Percentiles rank a stretch among this genome's conserved stretches.
Evolutionary conservation across 2,113 vertebrate genomes (phyloP).

Genomic region (Chloebia gouldiae): DNA sequence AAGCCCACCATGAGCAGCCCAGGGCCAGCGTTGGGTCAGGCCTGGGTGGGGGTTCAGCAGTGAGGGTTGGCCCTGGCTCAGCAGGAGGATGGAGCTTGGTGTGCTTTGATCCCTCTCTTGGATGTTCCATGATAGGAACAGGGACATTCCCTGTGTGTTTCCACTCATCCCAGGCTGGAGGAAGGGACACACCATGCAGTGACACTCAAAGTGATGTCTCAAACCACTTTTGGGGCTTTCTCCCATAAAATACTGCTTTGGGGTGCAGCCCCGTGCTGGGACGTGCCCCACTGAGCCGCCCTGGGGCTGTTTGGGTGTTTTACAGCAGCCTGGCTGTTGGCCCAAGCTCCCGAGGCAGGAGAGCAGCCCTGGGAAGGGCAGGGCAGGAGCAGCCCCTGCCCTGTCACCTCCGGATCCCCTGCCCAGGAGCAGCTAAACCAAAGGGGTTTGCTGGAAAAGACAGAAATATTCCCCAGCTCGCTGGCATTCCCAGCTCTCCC

Average conservation of each 20-base stretch:
- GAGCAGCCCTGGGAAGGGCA: background rate
- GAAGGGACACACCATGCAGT: background rate
- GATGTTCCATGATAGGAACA: fast-evolving
- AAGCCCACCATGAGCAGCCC: fast-evolving
- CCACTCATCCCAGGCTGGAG: background rate
- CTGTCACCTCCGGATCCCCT: background rate
- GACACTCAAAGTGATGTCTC: background rate
- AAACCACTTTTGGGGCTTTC: background rate
- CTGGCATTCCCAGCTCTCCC: background rate
- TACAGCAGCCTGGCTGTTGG: background rate
- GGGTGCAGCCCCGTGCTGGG: background rate
- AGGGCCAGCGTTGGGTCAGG: background rate
- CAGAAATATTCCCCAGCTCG: background rate
- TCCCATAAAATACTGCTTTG: background rate
- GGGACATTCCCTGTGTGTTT: too few species aligned
- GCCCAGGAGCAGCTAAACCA: background rate
- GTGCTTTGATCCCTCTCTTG: background rate
- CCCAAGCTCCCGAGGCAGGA: fast-evolving
- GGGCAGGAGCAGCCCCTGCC: background rate
- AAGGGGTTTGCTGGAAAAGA: background rate
- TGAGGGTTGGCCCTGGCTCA: background rate
- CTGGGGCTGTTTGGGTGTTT: background rate
- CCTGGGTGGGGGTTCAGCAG: background rate
- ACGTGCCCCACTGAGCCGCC: background rate
- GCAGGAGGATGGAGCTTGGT: background rate